Evolutionary conservation across 2,113 vertebrate genomes (phyloP).

Genomic region (Caracal caracal): DNA sequence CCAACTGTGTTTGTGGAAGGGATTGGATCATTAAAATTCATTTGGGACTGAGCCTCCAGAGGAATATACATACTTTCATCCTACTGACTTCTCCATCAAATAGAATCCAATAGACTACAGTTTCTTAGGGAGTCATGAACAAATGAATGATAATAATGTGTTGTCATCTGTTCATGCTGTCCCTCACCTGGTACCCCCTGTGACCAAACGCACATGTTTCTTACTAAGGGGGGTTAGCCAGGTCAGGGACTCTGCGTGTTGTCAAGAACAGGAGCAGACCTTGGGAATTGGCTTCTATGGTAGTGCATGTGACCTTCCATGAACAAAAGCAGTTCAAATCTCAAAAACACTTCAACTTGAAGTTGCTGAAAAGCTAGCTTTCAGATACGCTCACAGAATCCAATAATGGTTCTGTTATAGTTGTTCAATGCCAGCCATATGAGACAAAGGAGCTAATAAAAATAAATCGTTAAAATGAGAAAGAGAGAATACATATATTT

Average conservation of each 20-base stretch:
- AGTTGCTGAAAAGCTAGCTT: constrained; percentile 5
- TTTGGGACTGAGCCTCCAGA: background rate
- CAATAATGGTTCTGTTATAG: background rate
- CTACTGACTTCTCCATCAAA: background rate
- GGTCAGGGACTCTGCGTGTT: background rate
- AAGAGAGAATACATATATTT: background rate
- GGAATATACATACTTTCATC: background rate
- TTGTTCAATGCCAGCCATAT: background rate
- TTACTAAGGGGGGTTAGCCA: background rate
- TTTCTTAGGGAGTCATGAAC: constrained; percentile 15
- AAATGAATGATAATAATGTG: background rate
- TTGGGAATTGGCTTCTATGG: background rate
- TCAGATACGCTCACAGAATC: background rate
- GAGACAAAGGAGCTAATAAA: constrained; percentile 42
- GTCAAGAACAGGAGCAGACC: background rate
- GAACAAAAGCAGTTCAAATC: constrained; percentile 51
- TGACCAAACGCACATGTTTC: background rate
- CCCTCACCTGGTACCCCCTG: constrained; percentile 12
- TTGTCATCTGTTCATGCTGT: background rate
- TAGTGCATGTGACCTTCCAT: background rate
- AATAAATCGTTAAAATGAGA: constrained; percentile 11
- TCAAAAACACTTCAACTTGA: constrained; percentile 2
- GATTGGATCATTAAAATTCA: constrained; percentile 50
- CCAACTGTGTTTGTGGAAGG: constrained; percentile 39
- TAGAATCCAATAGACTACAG: background rate